Evolutionary conservation across 2,888 invertebrate species (phyloP).

Genomic region (Dynastes grantii): DNA sequence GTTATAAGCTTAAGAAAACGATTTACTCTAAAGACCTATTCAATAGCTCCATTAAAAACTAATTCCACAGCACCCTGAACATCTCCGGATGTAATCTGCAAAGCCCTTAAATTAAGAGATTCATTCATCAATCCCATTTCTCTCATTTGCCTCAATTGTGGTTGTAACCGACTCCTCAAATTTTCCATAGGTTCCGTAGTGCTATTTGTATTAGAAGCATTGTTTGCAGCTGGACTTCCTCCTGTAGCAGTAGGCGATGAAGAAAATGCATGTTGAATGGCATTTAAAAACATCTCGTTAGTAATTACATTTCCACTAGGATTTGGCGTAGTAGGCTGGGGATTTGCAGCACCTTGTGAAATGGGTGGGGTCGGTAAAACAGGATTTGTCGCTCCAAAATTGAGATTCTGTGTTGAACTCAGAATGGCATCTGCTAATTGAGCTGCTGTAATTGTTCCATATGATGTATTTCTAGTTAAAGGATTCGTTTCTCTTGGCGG

Average conservation of each 20-base stretch:
- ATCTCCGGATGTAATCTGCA: conserved; percentile 87
- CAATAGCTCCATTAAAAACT: conserved; percentile 80
- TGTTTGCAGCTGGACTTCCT: conserved; percentile 29
- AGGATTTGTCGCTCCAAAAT: conserved; percentile 33
- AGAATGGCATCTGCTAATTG: conserved; percentile 84
- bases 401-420: conserved; percentile 68
- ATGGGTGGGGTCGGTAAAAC: conserved; percentile 1
- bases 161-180: conserved; percentile 68
- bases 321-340: conserved; percentile 54
- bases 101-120: conserved; percentile 86
- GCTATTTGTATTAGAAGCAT: conserved; percentile 23
- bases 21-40: conserved; percentile 56
- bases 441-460: conserved; percentile 79
- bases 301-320: conserved; percentile 74
- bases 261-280: conserved; percentile 80
- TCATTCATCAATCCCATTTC: conserved; percentile 94
- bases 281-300: conserved; percentile 85
- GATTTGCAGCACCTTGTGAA: conserved; percentile 1
- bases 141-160: conserved; percentile 85
- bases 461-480: conserved; percentile 65
- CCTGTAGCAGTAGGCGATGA: conserved; percentile 59
- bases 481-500: conserved; percentile 63
- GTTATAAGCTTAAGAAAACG: conserved; percentile 20
- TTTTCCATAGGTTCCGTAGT: conserved; percentile 61
- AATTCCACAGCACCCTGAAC: conserved; percentile 93